These are phyloP conservation scores for Ptyas mucosa DNA, from an alignment of 2,113 vertebrate species.

Conservation along the genomic window DNA sequence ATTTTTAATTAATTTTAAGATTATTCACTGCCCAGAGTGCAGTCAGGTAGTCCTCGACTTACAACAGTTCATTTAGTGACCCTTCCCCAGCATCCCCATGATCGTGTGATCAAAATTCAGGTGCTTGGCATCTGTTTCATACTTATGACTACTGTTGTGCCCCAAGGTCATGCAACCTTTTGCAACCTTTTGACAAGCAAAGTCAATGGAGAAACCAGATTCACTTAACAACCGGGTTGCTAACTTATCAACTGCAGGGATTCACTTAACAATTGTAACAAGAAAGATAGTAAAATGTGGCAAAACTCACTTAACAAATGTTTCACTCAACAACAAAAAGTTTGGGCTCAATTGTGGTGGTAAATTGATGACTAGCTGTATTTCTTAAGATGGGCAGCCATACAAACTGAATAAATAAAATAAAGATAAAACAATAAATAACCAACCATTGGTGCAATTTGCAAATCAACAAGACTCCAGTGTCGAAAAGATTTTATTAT, in stretches of 20 bases:
- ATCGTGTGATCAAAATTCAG: not conserved
- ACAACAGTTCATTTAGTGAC: not conserved
- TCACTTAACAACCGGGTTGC: not conserved
- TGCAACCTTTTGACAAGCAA: not conserved
- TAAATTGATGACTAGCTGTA: not conserved
- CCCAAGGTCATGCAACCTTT: not conserved
- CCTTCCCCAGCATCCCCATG: not conserved
- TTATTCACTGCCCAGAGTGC: not conserved
- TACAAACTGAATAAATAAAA: not conserved
- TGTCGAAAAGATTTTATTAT: not conserved
- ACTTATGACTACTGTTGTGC: not conserved
- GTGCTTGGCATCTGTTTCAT: not conserved
- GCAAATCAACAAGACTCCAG: not conserved
- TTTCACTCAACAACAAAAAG: not conserved
- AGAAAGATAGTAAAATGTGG: not conserved
- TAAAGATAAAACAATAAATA: not conserved
- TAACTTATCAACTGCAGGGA: not conserved
- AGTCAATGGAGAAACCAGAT: not conserved
- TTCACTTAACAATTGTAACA: not conserved
- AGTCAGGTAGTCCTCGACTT: not conserved
- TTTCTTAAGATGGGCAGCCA: not conserved
- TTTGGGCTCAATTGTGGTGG: not conserved
- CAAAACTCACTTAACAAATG: not conserved
- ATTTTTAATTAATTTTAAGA: not conserved
- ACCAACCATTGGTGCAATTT: not conserved